Conservation (phyloP, 2,888 invertebrate genomes). For the Lithodes maja region DNA sequence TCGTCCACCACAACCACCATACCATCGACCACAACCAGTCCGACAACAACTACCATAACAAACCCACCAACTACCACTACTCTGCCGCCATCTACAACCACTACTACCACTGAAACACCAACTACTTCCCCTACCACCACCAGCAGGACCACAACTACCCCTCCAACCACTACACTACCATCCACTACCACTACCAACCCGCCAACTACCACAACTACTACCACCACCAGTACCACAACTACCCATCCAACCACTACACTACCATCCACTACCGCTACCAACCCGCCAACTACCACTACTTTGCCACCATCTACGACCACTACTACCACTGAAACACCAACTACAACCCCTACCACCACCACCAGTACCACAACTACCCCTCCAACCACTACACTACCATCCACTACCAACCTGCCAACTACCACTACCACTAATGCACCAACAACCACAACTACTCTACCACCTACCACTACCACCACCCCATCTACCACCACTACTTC, state of each 20-base stretch:
- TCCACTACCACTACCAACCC: not conserved
- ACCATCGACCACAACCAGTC: not conserved
- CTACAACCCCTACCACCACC: not conserved
- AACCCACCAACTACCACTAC: not conserved
- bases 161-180: not conserved
- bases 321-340: not conserved
- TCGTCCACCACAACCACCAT: not conserved
- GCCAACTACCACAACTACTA: not conserved
- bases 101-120: not conserved
- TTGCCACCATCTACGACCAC: not conserved
- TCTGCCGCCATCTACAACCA: not conserved
- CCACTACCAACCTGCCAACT: not conserved
- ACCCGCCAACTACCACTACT: slow-evolving; percentile 11
- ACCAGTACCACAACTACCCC: not conserved
- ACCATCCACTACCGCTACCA: not conserved
- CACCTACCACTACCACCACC: not conserved
- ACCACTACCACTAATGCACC: not conserved
- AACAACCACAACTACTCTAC: not conserved
- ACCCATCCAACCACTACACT: not conserved
- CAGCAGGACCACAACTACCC: not conserved
- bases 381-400: not conserved
- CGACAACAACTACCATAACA: not conserved
- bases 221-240: not conserved
- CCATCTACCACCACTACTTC: not conserved
- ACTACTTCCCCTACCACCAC: not conserved